Conservation (phyloP, 1,140 invertebrate genomes). For the Drosophila arawakana region DNA sequence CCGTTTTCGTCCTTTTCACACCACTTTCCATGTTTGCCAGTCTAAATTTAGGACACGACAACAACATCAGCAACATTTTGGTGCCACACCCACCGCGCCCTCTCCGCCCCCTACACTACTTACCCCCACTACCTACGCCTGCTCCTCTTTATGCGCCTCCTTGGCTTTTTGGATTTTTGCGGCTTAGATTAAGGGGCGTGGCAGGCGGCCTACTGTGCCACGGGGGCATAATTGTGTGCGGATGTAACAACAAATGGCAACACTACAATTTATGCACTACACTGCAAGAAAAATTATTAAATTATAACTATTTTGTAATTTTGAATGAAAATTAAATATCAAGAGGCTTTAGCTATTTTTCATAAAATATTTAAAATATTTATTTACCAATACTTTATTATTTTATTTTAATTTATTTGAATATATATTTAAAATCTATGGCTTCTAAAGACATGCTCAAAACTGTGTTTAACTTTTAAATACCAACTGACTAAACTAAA, state of each 20-base stretch:
- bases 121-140: too few species aligned
- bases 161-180: constrained; percentile 30
- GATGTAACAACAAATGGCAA: constrained; percentile 20
- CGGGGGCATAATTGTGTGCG: constrained; percentile 33
- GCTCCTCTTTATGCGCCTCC: too few species aligned
- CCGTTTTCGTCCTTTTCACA: constrained; percentile 21
- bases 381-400: too few species aligned
- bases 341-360: too few species aligned
- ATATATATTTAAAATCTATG: too few species aligned
- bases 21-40: constrained; percentile 22
- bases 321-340: too few species aligned
- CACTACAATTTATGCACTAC: constrained; percentile 11
- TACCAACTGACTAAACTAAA: too few species aligned
- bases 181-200: constrained; percentile 39
- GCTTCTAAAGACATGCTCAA: too few species aligned
- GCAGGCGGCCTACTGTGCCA: not conserved
- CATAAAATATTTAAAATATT: too few species aligned
- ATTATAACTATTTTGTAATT: not conserved
- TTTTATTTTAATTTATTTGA: too few species aligned
- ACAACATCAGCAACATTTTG: constrained; percentile 18
- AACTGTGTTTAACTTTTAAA: too few species aligned
- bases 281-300: constrained; percentile 10
- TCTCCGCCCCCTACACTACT: too few species aligned
- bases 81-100: not conserved
- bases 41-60: constrained; percentile 49